These are phyloP conservation scores for Hypsibius dujardini DNA, from an alignment of 1,140 invertebrate genomes.

Conservation along the genomic window DNA sequence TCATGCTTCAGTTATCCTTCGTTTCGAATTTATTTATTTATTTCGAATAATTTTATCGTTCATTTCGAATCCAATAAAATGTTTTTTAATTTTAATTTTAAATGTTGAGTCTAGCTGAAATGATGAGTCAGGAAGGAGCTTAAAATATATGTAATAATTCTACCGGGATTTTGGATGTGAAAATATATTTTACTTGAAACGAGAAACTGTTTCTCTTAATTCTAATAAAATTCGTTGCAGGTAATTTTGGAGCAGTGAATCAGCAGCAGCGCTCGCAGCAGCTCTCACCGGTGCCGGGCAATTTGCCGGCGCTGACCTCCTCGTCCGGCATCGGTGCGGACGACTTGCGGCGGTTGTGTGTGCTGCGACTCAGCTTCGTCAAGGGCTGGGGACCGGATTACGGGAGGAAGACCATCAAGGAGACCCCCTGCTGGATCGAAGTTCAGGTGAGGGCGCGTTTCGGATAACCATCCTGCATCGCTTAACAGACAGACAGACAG, in stretches of 20 bases:
- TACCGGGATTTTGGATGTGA: neutral
- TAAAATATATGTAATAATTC: neutral
- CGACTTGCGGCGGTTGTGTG: conserved; percentile 80
- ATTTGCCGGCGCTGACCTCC: conserved; percentile 28
- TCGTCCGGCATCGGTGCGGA: conserved; percentile 93
- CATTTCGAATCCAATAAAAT: too few relatives aligned
- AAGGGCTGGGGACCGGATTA: conserved; percentile 99
- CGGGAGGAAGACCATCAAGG: conserved; percentile 82
- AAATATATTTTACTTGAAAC: neutral
- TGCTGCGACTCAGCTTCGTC: conserved; percentile 87
- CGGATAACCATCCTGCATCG: too few relatives aligned
- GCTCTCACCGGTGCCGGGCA: conserved; percentile 73
- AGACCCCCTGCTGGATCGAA: conserved; percentile 96
- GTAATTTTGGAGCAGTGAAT: conserved; percentile 71
- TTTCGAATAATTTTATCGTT: neutral
- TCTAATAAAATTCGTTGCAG: conserved; percentile 33
- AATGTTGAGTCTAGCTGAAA: too few relatives aligned
- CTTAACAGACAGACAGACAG: too few relatives aligned
- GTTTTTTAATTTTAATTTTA: too few relatives aligned
- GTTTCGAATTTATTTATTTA: neutral
- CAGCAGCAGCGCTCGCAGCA: conserved; percentile 82
- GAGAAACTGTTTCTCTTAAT: too few relatives aligned
- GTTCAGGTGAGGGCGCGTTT: conserved; percentile 42
- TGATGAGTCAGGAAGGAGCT: neutral
- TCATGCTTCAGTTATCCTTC: neutral